phyloP scores from a whole-genome alignment of 2,888 invertebrate genomes.

The Diloba caeruleocephala region DNA sequence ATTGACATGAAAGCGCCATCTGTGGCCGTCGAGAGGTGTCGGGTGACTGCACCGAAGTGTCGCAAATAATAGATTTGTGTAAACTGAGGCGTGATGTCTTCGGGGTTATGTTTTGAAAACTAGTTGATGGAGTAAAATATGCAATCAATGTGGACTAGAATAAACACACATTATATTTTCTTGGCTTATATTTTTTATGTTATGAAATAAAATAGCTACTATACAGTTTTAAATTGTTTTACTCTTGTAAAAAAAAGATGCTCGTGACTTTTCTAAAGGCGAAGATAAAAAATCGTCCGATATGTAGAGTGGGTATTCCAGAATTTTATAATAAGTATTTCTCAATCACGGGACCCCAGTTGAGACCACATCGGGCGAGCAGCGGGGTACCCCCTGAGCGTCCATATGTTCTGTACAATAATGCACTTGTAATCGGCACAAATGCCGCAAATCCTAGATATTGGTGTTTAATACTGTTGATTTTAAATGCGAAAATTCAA shows the following conservation, averaged over 20 bases:
- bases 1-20: conserved; percentile 88
- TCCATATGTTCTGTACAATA: conserved; percentile 81
- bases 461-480: conserved; percentile 67
- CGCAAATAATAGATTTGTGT: conserved; percentile 55
- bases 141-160: background rate
- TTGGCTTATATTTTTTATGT: conserved; percentile 2
- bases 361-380: conserved; percentile 70
- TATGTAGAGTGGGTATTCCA: too few relatives aligned
- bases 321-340: too few relatives aligned
- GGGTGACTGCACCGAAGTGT: conserved; percentile 73
- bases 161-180: background rate
- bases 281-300: too few relatives aligned
- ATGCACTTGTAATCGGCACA: conserved; percentile 81
- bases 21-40: conserved; percentile 85
- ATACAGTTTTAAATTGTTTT: too few relatives aligned
- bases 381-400: conserved; percentile 65
- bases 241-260: too few relatives aligned
- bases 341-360: conserved; percentile 19
- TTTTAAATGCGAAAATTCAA: conserved; percentile 26
- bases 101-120: conserved; percentile 35
- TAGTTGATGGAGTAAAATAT: conserved; percentile 14
- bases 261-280: too few relatives aligned
- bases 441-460: conserved; percentile 79
- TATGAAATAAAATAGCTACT: background rate
- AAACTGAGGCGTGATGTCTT: conserved; percentile 61